A percentile compares a stretch with the other conserved stretches of the same genome.
These are phyloP conservation scores for Amblyornis subalaris DNA, from an alignment of 2,113 vertebrate species.

Conservation along the genomic window DNA sequence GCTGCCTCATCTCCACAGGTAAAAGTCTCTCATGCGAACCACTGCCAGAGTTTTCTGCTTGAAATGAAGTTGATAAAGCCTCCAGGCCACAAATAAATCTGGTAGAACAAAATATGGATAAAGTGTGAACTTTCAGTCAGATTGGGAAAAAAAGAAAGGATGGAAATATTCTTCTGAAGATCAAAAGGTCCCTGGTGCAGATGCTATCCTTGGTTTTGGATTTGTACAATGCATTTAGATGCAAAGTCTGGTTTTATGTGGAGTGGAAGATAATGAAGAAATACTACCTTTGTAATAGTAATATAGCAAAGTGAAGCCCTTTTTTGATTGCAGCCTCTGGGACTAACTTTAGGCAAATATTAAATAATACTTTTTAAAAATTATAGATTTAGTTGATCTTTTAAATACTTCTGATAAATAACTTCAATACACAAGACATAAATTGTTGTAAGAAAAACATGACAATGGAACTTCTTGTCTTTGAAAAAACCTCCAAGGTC, in stretches of 20 bases:
- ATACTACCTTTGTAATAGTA: background rate
- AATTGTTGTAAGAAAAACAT: constrained; percentile 17
- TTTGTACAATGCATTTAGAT: background rate
- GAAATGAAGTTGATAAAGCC: background rate
- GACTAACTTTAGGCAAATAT: background rate
- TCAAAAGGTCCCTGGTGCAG: background rate
- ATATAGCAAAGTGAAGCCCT: background rate
- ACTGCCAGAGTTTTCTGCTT: background rate
- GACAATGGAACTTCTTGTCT: constrained; percentile 14
- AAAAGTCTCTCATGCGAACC: background rate
- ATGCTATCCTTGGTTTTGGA: background rate
- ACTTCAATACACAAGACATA: background rate
- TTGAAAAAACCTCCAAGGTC: constrained; percentile 9
- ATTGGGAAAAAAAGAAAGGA: background rate
- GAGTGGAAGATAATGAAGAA: background rate
- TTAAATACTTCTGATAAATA: constrained; percentile 23
- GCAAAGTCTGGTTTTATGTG: background rate
- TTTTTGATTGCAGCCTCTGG: background rate
- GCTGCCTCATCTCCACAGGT: background rate
- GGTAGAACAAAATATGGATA: background rate
- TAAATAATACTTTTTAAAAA: background rate
- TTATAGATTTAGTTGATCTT: background rate
- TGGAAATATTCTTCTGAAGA: background rate
- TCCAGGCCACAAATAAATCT: background rate
- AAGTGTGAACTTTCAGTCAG: background rate